Evolutionary conservation across 2,888 invertebrate genomes (phyloP).

Genomic region (Pherbina coryleti): DNA sequence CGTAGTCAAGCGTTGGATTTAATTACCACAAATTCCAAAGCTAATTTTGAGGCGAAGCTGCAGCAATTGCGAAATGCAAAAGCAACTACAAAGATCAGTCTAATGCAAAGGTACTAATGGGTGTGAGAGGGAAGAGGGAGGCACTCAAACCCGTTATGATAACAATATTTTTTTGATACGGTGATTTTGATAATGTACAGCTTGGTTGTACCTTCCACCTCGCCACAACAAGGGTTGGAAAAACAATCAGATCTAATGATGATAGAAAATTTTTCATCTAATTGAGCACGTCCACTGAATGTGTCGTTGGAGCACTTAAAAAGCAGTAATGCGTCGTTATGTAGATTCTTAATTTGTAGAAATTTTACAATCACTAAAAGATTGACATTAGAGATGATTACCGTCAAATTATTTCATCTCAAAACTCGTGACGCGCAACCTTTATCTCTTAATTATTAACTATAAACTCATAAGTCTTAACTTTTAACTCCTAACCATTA

Average conservation of each 20-base stretch:
- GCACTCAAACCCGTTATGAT: not conserved
- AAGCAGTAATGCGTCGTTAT: no score
- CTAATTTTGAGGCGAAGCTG: conserved; percentile 19
- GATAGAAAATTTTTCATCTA: not conserved
- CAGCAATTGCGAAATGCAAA: conserved; percentile 1
- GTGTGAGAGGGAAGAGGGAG: not conserved
- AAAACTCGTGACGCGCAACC: no score
- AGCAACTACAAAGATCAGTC: not conserved
- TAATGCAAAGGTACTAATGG: not conserved
- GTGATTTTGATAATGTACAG: not conserved
- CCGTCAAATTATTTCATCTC: no score
- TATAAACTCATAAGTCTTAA: no score
- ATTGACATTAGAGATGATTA: no score
- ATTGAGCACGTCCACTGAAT: conserved; percentile 8
- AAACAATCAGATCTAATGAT: not conserved
- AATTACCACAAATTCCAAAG: not conserved
- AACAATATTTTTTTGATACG: not conserved
- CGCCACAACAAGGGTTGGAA: no score
- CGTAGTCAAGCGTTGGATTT: conserved; percentile 8
- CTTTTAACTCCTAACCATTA: no score
- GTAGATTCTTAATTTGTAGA: no score
- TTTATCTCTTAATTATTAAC: no score
- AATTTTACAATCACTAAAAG: no score
- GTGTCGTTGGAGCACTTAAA: not conserved
- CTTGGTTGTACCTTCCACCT: not conserved